These are phyloP conservation scores for Mamestra configurata DNA, from an alignment of 1,140 invertebrate species.

Conservation along the genomic window DNA sequence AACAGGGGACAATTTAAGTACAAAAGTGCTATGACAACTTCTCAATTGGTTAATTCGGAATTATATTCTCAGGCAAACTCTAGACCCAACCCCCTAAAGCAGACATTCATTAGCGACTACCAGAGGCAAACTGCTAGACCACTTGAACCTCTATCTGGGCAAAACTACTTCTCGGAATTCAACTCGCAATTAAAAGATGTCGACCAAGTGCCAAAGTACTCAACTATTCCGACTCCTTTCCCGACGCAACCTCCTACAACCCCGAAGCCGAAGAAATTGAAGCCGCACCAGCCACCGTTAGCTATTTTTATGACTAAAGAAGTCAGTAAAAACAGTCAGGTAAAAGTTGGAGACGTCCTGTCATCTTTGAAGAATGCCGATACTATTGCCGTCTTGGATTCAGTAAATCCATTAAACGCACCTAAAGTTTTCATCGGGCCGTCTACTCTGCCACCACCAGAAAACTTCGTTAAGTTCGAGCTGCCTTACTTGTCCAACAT, in stretches of 20 bases:
- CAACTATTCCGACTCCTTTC: slow-evolving; percentile 81
- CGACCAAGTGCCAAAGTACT: slow-evolving; percentile 73
- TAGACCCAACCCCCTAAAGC: slow-evolving; percentile 71
- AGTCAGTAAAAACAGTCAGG: slow-evolving; percentile 81
- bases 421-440: slow-evolving; percentile 95
- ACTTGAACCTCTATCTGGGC: slow-evolving; percentile 62
- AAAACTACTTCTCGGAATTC: slow-evolving; percentile 70
- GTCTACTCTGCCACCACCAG: slow-evolving; percentile 90
- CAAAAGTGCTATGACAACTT: slow-evolving; percentile 69
- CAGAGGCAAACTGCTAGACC: slow-evolving; percentile 67
- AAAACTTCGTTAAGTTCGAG: slow-evolving; percentile 93
- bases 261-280: slow-evolving; percentile 88
- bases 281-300: slow-evolving; percentile 94
- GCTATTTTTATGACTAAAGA: slow-evolving; percentile 92
- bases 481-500: slow-evolving; percentile 93
- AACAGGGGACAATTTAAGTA: slow-evolving; percentile 89
- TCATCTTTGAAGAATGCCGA: slow-evolving; percentile 91
- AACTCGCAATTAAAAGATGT: slow-evolving; percentile 71
- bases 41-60: slow-evolving; percentile 74
- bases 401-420: slow-evolving; percentile 89
- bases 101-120: slow-evolving; percentile 72
- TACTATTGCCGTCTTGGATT: slow-evolving; percentile 93
- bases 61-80: slow-evolving; percentile 71
- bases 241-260: slow-evolving; percentile 84
- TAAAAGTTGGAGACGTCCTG: slow-evolving; percentile 91